Evolutionary conservation across 2,888 invertebrate species (phyloP).

Genomic region (Antheraea assamensis): DNA sequence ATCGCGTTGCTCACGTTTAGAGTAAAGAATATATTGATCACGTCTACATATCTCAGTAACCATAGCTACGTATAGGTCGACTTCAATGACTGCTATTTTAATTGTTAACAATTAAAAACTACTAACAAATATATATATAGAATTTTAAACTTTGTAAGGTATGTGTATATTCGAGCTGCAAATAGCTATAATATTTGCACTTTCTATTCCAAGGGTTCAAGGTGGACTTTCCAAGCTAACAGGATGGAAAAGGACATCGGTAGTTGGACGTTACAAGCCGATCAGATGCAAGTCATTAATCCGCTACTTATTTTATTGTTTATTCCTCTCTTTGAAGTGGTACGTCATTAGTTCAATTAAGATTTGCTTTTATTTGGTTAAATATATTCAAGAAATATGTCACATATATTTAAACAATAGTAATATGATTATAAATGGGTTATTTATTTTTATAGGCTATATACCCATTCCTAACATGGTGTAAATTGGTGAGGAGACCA

Average conservation of each 20-base stretch:
- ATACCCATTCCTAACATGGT: slow-evolving; percentile 89
- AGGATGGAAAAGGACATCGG: slow-evolving; percentile 92
- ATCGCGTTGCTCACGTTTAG: too few species aligned
- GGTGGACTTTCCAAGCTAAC: slow-evolving; percentile 96
- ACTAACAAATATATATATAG: too few species aligned
- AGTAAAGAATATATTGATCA: too few species aligned
- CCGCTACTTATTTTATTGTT: slow-evolving; percentile 92
- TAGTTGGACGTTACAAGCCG: slow-evolving; percentile 90
- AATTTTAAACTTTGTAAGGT: too few species aligned
- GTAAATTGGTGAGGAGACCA: slow-evolving; percentile 87
- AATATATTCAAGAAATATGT: background rate
- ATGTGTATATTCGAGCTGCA: background rate
- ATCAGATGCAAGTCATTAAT: slow-evolving; percentile 97
- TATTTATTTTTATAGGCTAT: slow-evolving; percentile 70
- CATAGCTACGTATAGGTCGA: too few species aligned
- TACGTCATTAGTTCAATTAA: slow-evolving; percentile 40
- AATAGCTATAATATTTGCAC: background rate
- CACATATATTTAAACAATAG: background rate
- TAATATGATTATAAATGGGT: background rate
- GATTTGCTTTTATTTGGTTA: background rate
- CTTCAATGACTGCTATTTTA: too few species aligned
- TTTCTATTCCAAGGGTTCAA: slow-evolving; percentile 85
- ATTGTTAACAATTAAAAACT: too few species aligned
- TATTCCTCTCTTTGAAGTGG: slow-evolving; percentile 92
- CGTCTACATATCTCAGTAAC: too few species aligned